These are phyloP conservation scores for Ameiurus melas DNA, from an alignment of 2,113 vertebrate species.

Conservation along the genomic window DNA sequence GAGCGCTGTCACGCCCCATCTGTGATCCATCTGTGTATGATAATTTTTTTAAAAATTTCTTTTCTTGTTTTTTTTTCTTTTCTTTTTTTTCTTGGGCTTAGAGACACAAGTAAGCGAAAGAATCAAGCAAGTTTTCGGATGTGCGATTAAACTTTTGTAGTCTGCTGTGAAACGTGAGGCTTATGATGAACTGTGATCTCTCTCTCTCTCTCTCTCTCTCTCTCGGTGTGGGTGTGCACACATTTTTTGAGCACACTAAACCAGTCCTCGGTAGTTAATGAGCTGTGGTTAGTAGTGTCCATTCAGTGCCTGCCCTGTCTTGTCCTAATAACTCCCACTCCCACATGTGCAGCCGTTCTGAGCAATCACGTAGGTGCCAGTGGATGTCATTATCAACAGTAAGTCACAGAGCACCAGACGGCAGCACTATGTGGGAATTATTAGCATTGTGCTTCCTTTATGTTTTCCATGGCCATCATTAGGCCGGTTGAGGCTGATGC, in stretches of 20 bases:
- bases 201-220: no score
- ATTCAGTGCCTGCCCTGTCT: constrained; percentile 24
- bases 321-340: constrained; percentile 10
- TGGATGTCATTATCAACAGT: not conserved
- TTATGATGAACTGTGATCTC: not conserved
- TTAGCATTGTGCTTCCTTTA: constrained; percentile 10
- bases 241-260: not conserved
- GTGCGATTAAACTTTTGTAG: not conserved
- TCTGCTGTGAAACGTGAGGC: not conserved
- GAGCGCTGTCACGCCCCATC: constrained; percentile 1
- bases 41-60: not conserved
- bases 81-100: not conserved
- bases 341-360: not conserved
- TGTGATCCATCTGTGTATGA: constrained; percentile 8
- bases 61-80: not conserved
- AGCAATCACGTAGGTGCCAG: constrained; percentile 7
- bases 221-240: constrained; percentile 3
- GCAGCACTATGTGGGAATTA: not conserved
- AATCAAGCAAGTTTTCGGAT: not conserved
- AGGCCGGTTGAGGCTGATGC: not conserved
- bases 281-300: constrained; percentile 25
- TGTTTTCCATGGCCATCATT: not conserved
- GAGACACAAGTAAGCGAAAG: not conserved
- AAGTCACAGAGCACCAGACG: not conserved
- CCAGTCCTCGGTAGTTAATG: not conserved